phyloP scores from a whole-genome alignment of 2,113 vertebrate species.

The Pardalotus punctatus region DNA sequence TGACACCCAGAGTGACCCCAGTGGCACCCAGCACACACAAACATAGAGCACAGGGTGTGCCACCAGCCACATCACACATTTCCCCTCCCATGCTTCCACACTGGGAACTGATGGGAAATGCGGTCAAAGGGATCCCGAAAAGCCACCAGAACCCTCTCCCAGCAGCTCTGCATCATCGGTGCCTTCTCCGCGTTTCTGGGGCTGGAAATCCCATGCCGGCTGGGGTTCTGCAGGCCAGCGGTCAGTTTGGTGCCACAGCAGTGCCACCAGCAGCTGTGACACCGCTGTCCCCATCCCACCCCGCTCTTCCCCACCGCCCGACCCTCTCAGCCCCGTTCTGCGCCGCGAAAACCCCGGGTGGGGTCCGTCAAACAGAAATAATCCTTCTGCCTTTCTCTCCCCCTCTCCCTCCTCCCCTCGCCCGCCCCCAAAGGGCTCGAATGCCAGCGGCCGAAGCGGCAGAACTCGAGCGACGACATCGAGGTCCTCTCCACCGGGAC shows the following conservation, averaged over 20 bases:
- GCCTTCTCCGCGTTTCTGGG: background rate
- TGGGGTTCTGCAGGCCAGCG: background rate
- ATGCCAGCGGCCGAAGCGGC: constrained; percentile 89
- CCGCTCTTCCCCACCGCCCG: rapidly evolving
- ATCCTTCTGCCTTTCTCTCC: background rate
- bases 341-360: background rate
- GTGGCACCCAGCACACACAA: background rate
- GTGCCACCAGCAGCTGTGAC: rapidly evolving
- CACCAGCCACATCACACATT: rapidly evolving
- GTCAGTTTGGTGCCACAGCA: background rate
- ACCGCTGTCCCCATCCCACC: background rate
- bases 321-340: rapidly evolving
- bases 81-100: background rate
- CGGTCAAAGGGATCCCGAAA: background rate
- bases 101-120: background rate
- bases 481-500: constrained; percentile 91
- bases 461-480: constrained; percentile 86
- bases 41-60: background rate
- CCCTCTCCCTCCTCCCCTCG: background rate
- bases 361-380: rapidly evolving
- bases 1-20: background rate
- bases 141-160: background rate
- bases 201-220: background rate
- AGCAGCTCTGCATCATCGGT: rapidly evolving
- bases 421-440: constrained; percentile 78